Percentiles rank a stretch among this genome's conserved stretches.
Evolutionary conservation across 2,797 vertebrate species (phyloP).

Genomic region (Pipistrellus kuhlii): DNA sequence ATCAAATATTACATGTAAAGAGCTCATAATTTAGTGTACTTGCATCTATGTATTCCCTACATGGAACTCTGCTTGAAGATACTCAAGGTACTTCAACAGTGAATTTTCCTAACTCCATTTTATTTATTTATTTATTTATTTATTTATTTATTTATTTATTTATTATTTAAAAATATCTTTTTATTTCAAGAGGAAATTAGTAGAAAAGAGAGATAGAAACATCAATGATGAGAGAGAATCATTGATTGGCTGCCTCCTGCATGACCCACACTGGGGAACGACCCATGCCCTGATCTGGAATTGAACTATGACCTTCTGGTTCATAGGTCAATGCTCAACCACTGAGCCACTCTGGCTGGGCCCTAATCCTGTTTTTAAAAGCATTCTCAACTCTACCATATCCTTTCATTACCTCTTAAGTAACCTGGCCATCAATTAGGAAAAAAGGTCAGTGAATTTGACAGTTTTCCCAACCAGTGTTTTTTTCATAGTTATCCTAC

Average conservation of each 20-base stretch:
- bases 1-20: neutral
- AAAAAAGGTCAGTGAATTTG: neutral
- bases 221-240: no score
- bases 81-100: neutral
- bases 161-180: no score
- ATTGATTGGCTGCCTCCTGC: no score
- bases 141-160: no score
- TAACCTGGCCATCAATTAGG: neutral
- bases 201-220: no score
- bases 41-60: neutral
- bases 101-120: neutral
- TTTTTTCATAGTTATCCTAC: neutral
- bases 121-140: no score
- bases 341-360: no score
- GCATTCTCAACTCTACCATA: neutral
- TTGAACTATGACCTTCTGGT: no score
- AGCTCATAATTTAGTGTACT: neutral
- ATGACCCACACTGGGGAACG: no score
- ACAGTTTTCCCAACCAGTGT: slow-evolving; percentile 24
- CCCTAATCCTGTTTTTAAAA: neutral
- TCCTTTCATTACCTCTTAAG: neutral
- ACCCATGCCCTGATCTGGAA: no score
- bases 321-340: no score
- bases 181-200: no score
- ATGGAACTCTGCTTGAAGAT: neutral